These are phyloP conservation scores for Venturia canescens DNA, from an alignment of 1,140 invertebrate species.

Conservation along the genomic window DNA sequence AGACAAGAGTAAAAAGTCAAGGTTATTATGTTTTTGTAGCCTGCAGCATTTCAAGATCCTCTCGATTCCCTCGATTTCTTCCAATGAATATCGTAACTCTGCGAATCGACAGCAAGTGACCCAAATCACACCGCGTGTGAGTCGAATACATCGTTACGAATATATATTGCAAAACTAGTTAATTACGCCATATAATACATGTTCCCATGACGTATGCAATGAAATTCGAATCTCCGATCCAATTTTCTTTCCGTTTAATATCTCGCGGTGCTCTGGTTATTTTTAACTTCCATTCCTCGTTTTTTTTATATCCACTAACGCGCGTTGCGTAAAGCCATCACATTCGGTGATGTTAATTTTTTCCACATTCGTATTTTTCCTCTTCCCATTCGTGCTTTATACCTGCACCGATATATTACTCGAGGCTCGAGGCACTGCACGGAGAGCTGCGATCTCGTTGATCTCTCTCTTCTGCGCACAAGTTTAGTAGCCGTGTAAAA, in stretches of 20 bases:
- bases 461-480: not conserved
- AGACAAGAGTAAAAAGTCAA: slow-evolving; percentile 2
- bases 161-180: not conserved
- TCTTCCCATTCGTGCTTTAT: not conserved
- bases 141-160: not conserved
- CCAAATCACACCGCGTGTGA: not conserved
- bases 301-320: too few species aligned
- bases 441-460: not conserved
- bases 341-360: not conserved
- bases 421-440: not conserved
- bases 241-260: too few species aligned
- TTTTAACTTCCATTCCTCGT: too few species aligned
- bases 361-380: not conserved
- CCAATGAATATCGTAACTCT: not conserved
- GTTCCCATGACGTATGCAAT: not conserved
- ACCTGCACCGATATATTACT: not conserved
- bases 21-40: not conserved
- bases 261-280: too few species aligned
- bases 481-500: not conserved
- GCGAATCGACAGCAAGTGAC: not conserved
- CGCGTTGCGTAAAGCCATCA: not conserved
- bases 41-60: not conserved
- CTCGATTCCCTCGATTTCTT: not conserved
- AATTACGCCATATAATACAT: not conserved
- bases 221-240: too few species aligned